These are phyloP conservation scores for Pollenia labialis DNA, from an alignment of 2,888 invertebrate genomes.

Conservation along the genomic window DNA sequence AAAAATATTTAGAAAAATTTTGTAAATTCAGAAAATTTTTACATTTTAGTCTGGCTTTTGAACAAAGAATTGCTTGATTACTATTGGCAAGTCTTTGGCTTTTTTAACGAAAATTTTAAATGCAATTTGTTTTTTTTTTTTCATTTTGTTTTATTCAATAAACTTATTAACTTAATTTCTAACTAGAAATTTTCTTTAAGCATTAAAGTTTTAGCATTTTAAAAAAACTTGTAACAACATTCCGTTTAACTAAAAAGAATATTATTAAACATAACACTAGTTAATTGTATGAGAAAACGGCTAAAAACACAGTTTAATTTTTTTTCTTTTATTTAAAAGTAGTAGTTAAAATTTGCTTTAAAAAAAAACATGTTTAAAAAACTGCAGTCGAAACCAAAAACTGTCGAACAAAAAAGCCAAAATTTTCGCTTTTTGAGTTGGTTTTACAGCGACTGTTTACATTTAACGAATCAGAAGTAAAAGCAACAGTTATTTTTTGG, in stretches of 20 bases:
- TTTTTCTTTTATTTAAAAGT: too few species aligned
- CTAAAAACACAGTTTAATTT: conserved; percentile 38
- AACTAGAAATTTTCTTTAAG: conserved; percentile 75
- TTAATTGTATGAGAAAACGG: conserved; percentile 17
- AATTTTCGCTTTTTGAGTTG: too few species aligned
- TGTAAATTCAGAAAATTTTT: conserved; percentile 10
- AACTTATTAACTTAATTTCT: conserved; percentile 33
- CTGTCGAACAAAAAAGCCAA: too few species aligned
- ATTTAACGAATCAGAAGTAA: background rate
- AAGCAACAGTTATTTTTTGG: too few species aligned
- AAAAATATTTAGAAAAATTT: conserved; percentile 51
- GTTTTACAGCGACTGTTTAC: background rate
- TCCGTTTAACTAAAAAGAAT: conserved; percentile 62
- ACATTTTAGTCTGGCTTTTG: conserved; percentile 19
- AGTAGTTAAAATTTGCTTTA: too few species aligned
- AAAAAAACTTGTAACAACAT: conserved; percentile 68
- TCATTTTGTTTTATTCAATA: conserved; percentile 34
- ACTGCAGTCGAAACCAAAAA: too few species aligned
- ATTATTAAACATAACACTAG: conserved; percentile 64
- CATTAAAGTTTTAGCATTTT: conserved; percentile 70
- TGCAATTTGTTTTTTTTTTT: conserved; percentile 83
- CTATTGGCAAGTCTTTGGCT: conserved; percentile 47
- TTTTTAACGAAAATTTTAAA: conserved; percentile 74
- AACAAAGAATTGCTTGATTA: conserved; percentile 57
- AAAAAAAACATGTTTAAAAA: background rate